A percentile compares a stretch with the other conserved stretches of the same genome.
Evolutionary conservation across 2,797 vertebrate species (phyloP).

Genomic region (Protosalanx chinensis): DNA sequence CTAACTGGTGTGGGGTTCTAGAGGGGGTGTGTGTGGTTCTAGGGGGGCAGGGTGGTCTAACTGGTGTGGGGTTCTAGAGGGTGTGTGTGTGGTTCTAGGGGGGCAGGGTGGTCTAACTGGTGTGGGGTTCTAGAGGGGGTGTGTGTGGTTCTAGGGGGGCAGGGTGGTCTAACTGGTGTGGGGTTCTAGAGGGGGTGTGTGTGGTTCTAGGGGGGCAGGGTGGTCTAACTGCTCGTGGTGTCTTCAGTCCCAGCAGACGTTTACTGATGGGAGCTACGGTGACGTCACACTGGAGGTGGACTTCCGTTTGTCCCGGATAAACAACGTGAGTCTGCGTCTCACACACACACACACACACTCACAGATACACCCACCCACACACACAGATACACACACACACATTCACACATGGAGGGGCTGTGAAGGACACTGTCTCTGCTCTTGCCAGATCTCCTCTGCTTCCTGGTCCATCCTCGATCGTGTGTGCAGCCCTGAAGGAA

Average conservation of each 20-base stretch:
- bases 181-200: too few species aligned
- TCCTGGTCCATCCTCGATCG: slow-evolving; percentile 59
- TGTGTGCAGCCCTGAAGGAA: slow-evolving; percentile 46
- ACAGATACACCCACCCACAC: neutral
- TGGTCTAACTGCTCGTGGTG: neutral
- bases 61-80: too few species aligned
- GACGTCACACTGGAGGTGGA: slow-evolving; percentile 60
- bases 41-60: too few species aligned
- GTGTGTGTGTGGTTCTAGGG: too few species aligned
- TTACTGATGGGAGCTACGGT: slow-evolving; percentile 66
- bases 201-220: neutral
- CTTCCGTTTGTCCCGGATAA: slow-evolving; percentile 27
- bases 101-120: too few species aligned
- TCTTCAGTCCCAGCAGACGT: slow-evolving; percentile 69
- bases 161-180: neutral
- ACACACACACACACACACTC: neutral
- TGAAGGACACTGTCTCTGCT: neutral
- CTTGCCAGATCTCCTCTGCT: slow-evolving; percentile 39
- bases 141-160: too few species aligned
- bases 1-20: too few species aligned
- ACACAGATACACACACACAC: too few species aligned
- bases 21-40: too few species aligned
- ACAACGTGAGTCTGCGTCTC: slow-evolving; percentile 49
- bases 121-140: too few species aligned
- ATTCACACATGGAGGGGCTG: too few species aligned